phyloP scores from a whole-genome alignment of 2,888 invertebrate species.

The Yponomeuta evonymella region DNA sequence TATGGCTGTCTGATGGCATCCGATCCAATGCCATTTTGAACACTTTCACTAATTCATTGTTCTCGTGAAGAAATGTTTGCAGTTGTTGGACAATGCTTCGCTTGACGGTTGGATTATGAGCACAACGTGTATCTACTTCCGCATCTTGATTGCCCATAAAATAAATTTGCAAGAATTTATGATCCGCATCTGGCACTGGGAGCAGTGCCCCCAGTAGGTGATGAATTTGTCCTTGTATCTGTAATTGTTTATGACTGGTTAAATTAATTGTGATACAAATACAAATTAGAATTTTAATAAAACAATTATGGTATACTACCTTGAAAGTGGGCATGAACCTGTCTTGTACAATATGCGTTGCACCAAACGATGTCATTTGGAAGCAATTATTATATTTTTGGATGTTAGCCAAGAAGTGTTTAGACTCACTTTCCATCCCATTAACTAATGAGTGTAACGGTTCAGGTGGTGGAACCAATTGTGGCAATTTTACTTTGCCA shows the following conservation, averaged over 20 bases:
- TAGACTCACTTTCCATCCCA: too few relatives aligned
- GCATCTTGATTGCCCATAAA: conserved; percentile 28
- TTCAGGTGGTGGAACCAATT: too few relatives aligned
- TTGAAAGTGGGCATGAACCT: conserved; percentile 29
- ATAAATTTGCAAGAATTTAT: conserved; percentile 35
- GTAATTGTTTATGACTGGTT: too few relatives aligned
- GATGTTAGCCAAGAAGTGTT: conserved; percentile 20
- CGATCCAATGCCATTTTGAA: conserved; percentile 28
- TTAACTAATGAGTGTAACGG: too few relatives aligned
- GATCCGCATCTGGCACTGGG: conserved; percentile 26
- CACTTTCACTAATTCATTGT: conserved; percentile 26
- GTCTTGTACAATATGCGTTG: conserved; percentile 27
- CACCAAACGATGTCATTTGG: conserved; percentile 32
- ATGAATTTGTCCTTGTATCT: conserved; percentile 26
- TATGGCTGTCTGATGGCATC: conserved; percentile 25
- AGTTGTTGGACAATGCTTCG: conserved; percentile 22
- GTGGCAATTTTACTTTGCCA: too few relatives aligned
- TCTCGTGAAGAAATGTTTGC: conserved; percentile 27
- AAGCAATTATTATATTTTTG: conserved; percentile 24
- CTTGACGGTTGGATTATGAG: conserved; percentile 21
- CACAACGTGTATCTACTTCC: neutral
- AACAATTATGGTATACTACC: too few relatives aligned
- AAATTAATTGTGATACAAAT: too few relatives aligned
- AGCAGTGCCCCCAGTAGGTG: conserved; percentile 27
- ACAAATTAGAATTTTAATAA: too few relatives aligned